Percentiles rank a stretch among this genome's conserved stretches.
These are phyloP conservation scores for Rana temporaria DNA, from an alignment of 2,113 vertebrate species.

Conservation along the genomic window DNA sequence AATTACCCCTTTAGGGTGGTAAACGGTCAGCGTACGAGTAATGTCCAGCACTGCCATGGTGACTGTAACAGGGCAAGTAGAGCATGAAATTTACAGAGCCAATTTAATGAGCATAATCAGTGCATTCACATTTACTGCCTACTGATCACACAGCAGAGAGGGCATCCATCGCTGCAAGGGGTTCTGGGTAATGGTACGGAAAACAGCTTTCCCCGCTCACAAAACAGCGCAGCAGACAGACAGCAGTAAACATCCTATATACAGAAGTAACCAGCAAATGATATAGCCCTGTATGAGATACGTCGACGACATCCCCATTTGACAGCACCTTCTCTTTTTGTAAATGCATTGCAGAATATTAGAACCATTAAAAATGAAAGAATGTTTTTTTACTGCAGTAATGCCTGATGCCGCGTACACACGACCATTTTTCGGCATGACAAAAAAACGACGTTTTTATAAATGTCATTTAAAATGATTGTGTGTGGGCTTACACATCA, in stretches of 20 bases:
- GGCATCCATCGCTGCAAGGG: slow-evolving; percentile 13
- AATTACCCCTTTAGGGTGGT: background rate
- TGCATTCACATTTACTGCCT: background rate
- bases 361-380: too few relatives aligned
- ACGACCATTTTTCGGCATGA: too few relatives aligned
- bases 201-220: background rate
- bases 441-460: too few relatives aligned
- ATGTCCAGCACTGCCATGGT: background rate
- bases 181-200: background rate
- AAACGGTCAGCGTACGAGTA: background rate
- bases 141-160: background rate
- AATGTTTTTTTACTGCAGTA: too few relatives aligned
- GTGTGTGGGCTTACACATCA: too few relatives aligned
- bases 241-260: background rate
- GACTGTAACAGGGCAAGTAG: background rate
- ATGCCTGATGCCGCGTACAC: too few relatives aligned
- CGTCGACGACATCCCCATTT: too few relatives aligned
- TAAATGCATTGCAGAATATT: too few relatives aligned
- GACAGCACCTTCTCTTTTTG: too few relatives aligned
- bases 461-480: too few relatives aligned
- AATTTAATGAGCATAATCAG: background rate
- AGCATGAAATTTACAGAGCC: background rate
- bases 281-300: too few relatives aligned
- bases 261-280: too few relatives aligned
- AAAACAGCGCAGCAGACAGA: background rate